These are phyloP conservation scores for Pardalotus punctatus DNA, from an alignment of 2,113 vertebrate genomes.

Conservation along the genomic window DNA sequence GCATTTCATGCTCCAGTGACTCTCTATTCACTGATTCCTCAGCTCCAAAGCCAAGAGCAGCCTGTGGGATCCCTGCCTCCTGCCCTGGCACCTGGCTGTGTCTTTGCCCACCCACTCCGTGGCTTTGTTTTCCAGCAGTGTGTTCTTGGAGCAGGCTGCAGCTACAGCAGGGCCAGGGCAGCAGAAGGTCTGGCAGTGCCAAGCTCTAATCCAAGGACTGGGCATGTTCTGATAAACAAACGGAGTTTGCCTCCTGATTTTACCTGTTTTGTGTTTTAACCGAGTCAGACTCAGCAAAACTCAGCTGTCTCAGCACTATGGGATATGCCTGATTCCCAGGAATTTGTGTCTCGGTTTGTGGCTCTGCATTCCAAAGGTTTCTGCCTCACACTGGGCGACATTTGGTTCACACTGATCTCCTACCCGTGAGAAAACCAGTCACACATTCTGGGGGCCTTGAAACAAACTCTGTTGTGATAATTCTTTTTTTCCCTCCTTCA, in stretches of 20 bases:
- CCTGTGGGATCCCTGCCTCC: conserved; percentile 1
- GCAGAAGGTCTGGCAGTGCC: not conserved
- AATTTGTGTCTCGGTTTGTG: not conserved
- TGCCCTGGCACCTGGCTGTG: not conserved
- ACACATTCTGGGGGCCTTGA: not conserved
- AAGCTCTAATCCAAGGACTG: conserved; percentile 17
- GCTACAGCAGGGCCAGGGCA: not conserved
- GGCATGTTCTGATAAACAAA: conserved; percentile 3
- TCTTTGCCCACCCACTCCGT: not conserved
- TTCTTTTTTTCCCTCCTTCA: not conserved
- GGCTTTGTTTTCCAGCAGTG: not conserved
- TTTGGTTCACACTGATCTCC: not conserved
- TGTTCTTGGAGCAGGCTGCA: conserved; percentile 31
- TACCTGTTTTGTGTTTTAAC: not conserved
- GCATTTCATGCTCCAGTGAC: not conserved
- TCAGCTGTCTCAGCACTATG: not conserved
- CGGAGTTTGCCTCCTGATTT: not conserved
- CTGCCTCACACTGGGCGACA: not conserved
- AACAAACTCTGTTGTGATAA: not conserved
- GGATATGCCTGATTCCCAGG: not conserved
- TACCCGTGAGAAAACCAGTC: not conserved
- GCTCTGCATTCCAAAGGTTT: not conserved
- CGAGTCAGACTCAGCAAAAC: not conserved
- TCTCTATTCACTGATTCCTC: not conserved
- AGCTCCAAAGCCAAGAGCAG: conserved; percentile 8